phyloP scores from a whole-genome alignment of 1,140 invertebrate species.

The Melipona quadrifasciata region DNA sequence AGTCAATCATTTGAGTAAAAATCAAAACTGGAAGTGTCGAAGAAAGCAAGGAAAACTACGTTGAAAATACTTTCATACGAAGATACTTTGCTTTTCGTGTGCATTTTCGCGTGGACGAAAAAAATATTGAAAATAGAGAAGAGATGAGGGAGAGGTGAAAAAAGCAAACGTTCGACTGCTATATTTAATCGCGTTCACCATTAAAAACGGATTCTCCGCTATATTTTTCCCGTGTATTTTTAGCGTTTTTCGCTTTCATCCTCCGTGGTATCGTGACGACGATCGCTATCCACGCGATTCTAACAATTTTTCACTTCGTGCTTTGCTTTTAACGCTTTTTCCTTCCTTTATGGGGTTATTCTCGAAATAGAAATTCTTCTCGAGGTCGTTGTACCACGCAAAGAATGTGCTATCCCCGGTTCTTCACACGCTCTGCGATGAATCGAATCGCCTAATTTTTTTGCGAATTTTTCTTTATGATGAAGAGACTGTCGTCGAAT shows the following conservation, averaged over 20 bases:
- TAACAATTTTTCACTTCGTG: slow-evolving; percentile 1
- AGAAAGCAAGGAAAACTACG: too few species aligned
- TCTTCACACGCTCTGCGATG: too few species aligned
- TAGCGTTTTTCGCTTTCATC: slow-evolving; percentile 15
- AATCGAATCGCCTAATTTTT: too few species aligned
- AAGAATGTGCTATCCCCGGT: not conserved
- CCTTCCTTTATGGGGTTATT: not conserved
- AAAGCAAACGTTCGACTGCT: slow-evolving; percentile 16
- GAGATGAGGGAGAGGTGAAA: not conserved
- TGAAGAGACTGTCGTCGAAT: too few species aligned
- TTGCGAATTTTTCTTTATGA: not conserved
- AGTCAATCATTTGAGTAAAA: too few species aligned
- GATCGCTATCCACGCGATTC: slow-evolving; percentile 18
- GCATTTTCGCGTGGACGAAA: too few species aligned
- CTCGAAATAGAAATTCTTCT: not conserved
- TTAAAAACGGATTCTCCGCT: not conserved
- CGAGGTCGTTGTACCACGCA: not conserved
- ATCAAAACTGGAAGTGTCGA: too few species aligned
- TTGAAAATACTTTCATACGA: too few species aligned
- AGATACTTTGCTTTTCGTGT: too few species aligned
- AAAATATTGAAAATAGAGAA: not conserved
- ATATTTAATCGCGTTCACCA: slow-evolving; percentile 12
- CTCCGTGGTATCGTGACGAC: slow-evolving; percentile 4
- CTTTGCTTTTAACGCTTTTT: not conserved
- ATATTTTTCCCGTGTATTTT: slow-evolving; percentile 2